phyloP scores from a whole-genome alignment of 2,797 vertebrate genomes.

The Cossypha heuglini region DNA sequence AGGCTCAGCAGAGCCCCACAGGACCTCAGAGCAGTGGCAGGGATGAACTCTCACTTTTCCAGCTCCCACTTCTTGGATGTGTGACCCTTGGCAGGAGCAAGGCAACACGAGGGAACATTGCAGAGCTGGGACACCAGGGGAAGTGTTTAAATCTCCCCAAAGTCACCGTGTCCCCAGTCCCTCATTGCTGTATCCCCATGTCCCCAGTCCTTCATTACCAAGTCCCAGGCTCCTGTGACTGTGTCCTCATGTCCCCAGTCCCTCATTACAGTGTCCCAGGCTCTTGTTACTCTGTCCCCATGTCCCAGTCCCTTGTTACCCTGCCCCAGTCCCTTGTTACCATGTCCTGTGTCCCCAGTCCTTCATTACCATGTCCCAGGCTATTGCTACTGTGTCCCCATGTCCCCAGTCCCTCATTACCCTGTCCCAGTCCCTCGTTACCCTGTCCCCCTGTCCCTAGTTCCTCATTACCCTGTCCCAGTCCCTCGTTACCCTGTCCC shows the following conservation, averaged over 20 bases:
- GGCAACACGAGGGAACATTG: accelerated
- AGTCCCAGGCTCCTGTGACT: too few relatives aligned
- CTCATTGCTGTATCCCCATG: too few relatives aligned
- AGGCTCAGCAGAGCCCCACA: neutral
- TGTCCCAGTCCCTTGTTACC: neutral
- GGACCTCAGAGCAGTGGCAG: accelerated
- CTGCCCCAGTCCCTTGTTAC: neutral
- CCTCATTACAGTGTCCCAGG: accelerated
- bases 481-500: accelerated
- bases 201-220: neutral
- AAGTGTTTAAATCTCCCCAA: neutral
- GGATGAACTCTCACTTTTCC: neutral
- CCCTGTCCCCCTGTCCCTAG: too few relatives aligned
- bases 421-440: neutral
- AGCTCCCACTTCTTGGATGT: accelerated
- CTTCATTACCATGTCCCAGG: accelerated
- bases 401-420: neutral
- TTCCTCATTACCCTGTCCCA: accelerated
- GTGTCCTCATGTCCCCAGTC: neutral
- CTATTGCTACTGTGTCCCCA: neutral
- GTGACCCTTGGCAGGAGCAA: neutral
- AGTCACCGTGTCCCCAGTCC: accelerated
- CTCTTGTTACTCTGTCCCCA: accelerated
- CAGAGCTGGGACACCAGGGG: accelerated
- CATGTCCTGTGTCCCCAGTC: too few relatives aligned